These are phyloP conservation scores for Smithornis capensis DNA, from an alignment of 2,113 vertebrate genomes.

Conservation along the genomic window DNA sequence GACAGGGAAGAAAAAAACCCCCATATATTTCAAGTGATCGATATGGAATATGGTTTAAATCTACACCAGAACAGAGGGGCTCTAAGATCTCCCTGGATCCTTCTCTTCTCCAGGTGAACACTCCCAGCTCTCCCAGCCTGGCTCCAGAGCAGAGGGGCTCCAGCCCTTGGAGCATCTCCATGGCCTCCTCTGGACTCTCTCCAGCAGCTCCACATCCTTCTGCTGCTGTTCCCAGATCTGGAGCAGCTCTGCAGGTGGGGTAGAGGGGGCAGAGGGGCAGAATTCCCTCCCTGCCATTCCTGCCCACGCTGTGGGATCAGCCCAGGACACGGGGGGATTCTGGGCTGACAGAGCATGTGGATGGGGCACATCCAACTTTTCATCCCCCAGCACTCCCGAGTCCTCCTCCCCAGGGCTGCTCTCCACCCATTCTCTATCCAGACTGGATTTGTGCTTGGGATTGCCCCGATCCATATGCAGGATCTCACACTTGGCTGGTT, in stretches of 20 bases:
- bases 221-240: background rate
- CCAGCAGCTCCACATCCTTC: background rate
- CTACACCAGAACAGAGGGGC: no score
- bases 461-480: fast-evolving
- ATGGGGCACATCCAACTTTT: background rate
- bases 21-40: no score
- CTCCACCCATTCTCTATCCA: background rate
- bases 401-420: background rate
- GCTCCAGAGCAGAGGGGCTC: background rate
- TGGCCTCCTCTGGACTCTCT: fast-evolving
- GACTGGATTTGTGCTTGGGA: background rate
- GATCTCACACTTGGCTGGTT: background rate
- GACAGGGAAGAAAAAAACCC: no score
- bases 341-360: background rate
- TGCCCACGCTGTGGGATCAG: background rate
- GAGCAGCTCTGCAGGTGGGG: background rate
- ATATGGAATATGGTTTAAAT: no score
- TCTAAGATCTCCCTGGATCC: background rate
- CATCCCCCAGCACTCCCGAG: no score
- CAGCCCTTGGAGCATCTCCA: fast-evolving
- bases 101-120: background rate
- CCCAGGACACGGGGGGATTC: background rate
- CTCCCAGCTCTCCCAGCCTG: background rate
- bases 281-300: background rate
- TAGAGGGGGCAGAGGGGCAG: background rate